Evolutionary conservation across 1,140 invertebrate genomes (phyloP).

Genomic region (Drosophila sp.): DNA sequence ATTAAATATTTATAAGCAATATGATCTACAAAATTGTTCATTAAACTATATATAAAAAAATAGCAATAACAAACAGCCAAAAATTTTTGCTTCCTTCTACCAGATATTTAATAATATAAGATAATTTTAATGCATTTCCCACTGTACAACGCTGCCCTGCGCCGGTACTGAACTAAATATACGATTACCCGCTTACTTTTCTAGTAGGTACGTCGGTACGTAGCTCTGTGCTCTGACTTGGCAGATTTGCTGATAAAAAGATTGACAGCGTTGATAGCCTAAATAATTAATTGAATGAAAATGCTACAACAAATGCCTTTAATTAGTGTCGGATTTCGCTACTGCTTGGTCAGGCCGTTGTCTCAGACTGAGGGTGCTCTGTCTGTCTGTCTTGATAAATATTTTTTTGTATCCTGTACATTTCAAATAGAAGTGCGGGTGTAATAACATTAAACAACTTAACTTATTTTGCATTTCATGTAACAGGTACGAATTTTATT

Average conservation of each 20-base stretch:
- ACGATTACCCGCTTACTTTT: conserved; percentile 24
- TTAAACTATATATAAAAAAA: no score
- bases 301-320: conserved; percentile 76
- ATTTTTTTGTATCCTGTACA: conserved; percentile 11
- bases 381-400: conserved; percentile 24
- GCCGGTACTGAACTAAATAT: conserved; percentile 6
- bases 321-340: conserved; percentile 77
- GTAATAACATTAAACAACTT: background rate
- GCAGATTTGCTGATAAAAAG: conserved; percentile 79
- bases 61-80: no score
- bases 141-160: background rate
- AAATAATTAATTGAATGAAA: conserved; percentile 84
- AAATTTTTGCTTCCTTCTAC: no score
- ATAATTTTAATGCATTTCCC: no score
- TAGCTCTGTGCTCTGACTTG: conserved; percentile 16
- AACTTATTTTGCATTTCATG: no score
- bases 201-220: background rate
- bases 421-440: background rate
- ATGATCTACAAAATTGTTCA: no score
- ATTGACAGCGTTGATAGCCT: conserved; percentile 81
- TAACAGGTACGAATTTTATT: no score
- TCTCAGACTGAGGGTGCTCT: background rate
- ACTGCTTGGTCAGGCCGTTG: conserved; percentile 9
- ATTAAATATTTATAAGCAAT: no score
- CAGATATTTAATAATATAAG: no score